Evolutionary conservation across 1,140 invertebrate species (phyloP), one percentile per base, ranked within the genome.

Genomic region (Aricia agestis): DNA sequence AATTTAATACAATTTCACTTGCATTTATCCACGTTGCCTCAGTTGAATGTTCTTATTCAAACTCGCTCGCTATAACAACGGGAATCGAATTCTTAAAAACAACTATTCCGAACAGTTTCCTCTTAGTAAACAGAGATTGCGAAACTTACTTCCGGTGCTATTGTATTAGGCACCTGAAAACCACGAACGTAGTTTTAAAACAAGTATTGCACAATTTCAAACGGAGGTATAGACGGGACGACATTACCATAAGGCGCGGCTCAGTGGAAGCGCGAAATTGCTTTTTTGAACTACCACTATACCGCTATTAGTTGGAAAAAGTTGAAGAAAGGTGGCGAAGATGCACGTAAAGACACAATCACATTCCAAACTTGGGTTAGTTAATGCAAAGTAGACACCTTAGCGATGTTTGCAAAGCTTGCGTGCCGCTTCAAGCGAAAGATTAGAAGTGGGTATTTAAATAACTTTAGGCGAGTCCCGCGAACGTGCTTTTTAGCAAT

Each of bases 241-340:
- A 77, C 74, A 91, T 90, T 90, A 90, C 76, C 89, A 91, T 90
- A 91, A 88, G 84, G 81, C 77, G 85, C 77, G 75, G 78, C 75
- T 80, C 73, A 74, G 72, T 78, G 78, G 76, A 74, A 80, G 74
- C 76, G 75, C 78, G 79, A 83, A 91, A 91, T 90, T 88, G 84
- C 86, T 91, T 90, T 89, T 90, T 91, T 90, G 86, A 91, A 91
- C 87, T 89, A 77, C 71, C 78, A 84, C 85, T 84, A 82, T 83
- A 83, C 82, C 83, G 84, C 81, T 73, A 82, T 80, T 85, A 85
- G 79, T 85, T 76, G 83, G 82, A 83, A 87, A 88, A 87, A 87
- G 78, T 91, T 89, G 81, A 83, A 84, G 86, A 84, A 82, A 89
- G 78, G 81, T 78, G 73, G 76, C 71, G 71, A 76, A 71, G 75